Conservation (phyloP, 2,797 vertebrate genomes). For the Neosalanx taihuensis region DNA sequence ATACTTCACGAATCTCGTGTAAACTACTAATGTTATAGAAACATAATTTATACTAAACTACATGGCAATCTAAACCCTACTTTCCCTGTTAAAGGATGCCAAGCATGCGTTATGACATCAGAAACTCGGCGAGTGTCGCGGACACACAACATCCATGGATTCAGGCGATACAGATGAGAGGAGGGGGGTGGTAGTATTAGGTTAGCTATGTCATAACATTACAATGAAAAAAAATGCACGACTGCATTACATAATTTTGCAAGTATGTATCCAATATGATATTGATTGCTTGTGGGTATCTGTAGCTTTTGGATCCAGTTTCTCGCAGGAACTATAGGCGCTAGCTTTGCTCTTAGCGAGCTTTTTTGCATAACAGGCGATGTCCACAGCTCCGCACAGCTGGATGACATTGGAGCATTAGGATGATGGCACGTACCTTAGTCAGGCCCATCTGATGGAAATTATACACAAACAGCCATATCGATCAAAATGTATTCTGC, state of each 20-base stretch:
- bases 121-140: too few relatives aligned
- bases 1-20: too few relatives aligned
- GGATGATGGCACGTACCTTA: not conserved
- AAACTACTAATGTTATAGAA: not conserved
- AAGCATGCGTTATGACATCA: too few relatives aligned
- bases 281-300: not conserved
- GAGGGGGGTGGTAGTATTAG: too few relatives aligned
- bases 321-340: not conserved
- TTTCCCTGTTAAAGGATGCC: too few relatives aligned
- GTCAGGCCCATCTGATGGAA: not conserved
- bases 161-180: too few relatives aligned
- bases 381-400: not conserved
- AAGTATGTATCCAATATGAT: not conserved
- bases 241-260: not conserved
- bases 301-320: not conserved
- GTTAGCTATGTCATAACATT: not conserved
- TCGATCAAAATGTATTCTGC: not conserved
- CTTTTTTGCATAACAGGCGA: not conserved
- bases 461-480: not conserved
- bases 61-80: not conserved
- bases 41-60: not conserved
- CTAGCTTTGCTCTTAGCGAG: not conserved
- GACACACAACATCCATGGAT: too few relatives aligned
- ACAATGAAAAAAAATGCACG: not conserved
- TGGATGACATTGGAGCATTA: slow-evolving; percentile 9